Evolutionary conservation across 2,113 vertebrate species (phyloP).

Genomic region (Lipotes vexillifer): DNA sequence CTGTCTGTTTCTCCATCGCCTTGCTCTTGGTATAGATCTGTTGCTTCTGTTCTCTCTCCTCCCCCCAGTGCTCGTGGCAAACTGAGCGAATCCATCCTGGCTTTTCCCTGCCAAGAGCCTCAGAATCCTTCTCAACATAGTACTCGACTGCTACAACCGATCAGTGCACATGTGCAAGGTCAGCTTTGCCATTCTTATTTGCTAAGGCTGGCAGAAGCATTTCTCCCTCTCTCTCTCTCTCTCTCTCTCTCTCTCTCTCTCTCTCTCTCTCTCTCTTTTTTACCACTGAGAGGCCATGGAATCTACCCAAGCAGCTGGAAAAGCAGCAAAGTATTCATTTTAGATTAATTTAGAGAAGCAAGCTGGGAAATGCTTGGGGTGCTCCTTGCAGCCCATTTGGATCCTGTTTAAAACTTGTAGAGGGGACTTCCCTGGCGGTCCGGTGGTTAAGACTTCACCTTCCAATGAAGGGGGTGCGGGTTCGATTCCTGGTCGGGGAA

Average conservation of each 20-base stretch:
- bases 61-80: not conserved
- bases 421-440: too few species aligned
- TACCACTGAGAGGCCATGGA: not conserved
- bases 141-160: not conserved
- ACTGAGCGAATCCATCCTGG: not conserved
- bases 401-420: not conserved
- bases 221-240: not conserved
- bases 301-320: not conserved
- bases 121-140: not conserved
- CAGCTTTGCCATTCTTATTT: not conserved
- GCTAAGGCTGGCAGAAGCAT: not conserved
- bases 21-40: not conserved
- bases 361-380: not conserved
- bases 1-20: not conserved
- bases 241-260: not conserved
- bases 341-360: slow-evolving; percentile 13
- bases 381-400: not conserved
- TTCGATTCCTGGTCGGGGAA: too few species aligned
- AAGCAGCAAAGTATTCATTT: not conserved
- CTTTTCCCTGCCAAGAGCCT: not conserved
- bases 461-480: too few species aligned
- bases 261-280: not conserved
- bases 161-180: accelerated
- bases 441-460: too few species aligned
- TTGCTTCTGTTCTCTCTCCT: not conserved